Evolutionary conservation across 2,797 vertebrate genomes (phyloP).

Genomic region (Tragopan temminckii): DNA sequence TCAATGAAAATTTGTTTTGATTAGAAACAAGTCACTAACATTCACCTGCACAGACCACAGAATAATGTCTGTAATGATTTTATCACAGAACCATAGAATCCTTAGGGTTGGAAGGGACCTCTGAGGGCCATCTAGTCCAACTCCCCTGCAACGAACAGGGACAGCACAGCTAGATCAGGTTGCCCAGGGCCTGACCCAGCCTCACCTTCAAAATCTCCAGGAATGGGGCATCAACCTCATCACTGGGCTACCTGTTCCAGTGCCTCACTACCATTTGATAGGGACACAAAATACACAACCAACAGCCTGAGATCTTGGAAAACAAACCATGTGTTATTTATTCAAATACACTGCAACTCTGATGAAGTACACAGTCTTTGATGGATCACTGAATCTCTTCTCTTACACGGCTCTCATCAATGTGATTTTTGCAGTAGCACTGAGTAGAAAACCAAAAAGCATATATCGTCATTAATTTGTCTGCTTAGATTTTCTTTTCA

Average conservation of each 20-base stretch:
- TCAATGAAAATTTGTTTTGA: neutral
- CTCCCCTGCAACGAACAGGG: too few species aligned
- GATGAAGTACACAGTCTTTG: neutral
- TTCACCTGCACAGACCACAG: neutral
- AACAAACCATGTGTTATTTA: neutral
- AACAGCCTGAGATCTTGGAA: neutral
- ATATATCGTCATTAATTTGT: neutral
- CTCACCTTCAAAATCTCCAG: too few species aligned
- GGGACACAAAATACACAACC: neutral
- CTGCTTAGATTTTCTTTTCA: neutral
- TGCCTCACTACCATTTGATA: neutral
- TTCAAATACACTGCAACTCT: neutral
- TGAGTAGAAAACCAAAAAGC: neutral
- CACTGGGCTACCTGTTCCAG: too few species aligned
- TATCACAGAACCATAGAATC: neutral
- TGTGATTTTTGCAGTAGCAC: neutral
- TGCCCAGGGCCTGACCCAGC: too few species aligned
- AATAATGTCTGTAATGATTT: neutral
- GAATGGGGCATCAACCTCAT: too few species aligned
- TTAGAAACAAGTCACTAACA: slow-evolving; percentile 4
- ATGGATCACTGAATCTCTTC: neutral
- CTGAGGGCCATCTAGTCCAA: too few species aligned
- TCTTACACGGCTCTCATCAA: neutral
- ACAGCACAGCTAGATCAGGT: too few species aligned
- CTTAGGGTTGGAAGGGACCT: too few species aligned